phyloP scores from a whole-genome alignment of 2,113 vertebrate genomes.

The Colossoma macropomum region DNA sequence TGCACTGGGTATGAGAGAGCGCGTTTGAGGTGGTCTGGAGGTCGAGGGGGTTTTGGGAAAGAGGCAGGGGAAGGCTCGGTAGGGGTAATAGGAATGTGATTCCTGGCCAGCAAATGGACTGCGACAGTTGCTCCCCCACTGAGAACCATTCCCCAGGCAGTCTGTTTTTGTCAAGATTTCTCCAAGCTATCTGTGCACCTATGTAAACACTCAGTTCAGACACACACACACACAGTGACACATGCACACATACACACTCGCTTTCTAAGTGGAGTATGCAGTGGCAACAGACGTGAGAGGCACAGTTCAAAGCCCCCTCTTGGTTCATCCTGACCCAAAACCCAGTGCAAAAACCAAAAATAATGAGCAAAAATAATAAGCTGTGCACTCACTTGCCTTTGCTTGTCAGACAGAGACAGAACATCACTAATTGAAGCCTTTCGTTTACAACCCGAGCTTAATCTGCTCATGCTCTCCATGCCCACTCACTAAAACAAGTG shows the following conservation, averaged over 20 bases:
- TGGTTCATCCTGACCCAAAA: slow-evolving; percentile 30
- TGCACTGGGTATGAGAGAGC: slow-evolving; percentile 56
- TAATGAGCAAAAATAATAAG: slow-evolving; percentile 39
- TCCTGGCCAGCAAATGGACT: slow-evolving; percentile 74
- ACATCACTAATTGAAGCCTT: slow-evolving; percentile 32
- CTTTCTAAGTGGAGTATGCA: slow-evolving; percentile 49
- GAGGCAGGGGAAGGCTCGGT: slow-evolving; percentile 72
- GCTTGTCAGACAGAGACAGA: slow-evolving; percentile 2
- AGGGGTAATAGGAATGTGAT: slow-evolving; percentile 78
- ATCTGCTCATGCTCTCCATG: slow-evolving; percentile 21
- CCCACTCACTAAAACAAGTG: slow-evolving; percentile 17
- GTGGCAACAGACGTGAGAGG: slow-evolving; percentile 54
- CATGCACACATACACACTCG: slow-evolving; percentile 44
- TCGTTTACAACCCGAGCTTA: slow-evolving; percentile 7
- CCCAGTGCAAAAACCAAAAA: slow-evolving; percentile 43
- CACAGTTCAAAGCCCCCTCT: slow-evolving; percentile 56
- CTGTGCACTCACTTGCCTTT: slow-evolving; percentile 29
- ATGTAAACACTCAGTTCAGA: slow-evolving; percentile 76
- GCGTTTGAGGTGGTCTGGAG: slow-evolving; percentile 63
- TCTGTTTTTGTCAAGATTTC: slow-evolving; percentile 80
- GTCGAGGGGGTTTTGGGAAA: slow-evolving; percentile 77
- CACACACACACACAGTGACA: slow-evolving; percentile 59
- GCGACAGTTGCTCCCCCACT: slow-evolving; percentile 70
- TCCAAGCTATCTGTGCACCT: slow-evolving; percentile 80
- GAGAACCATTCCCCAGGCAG: slow-evolving; percentile 79